Evolutionary conservation across 2,888 invertebrate genomes (phyloP).

Genomic region (Cancer borealis): DNA sequence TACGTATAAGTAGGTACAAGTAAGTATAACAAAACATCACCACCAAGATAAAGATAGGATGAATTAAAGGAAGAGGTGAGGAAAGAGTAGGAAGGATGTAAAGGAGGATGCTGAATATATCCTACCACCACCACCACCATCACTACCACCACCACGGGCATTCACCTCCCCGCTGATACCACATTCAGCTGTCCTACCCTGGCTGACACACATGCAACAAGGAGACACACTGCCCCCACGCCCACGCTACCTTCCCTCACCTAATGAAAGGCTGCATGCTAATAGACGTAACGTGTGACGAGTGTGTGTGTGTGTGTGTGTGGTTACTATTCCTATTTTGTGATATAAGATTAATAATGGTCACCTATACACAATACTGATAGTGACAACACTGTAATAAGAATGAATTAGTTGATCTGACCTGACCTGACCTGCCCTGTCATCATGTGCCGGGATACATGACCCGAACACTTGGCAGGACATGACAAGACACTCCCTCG

Average conservation of each 20-base stretch:
- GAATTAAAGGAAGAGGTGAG: neutral
- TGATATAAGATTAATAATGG: neutral
- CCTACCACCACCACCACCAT: neutral
- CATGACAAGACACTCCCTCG: neutral
- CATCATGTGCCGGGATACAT: neutral
- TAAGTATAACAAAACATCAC: neutral
- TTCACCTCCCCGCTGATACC: neutral
- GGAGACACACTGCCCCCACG: neutral
- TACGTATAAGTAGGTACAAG: neutral
- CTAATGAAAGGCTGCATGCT: neutral
- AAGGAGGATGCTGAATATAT: neutral
- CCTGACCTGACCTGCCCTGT: neutral
- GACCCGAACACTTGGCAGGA: neutral
- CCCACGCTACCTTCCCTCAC: neutral
- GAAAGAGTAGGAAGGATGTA: neutral
- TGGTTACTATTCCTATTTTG: neutral
- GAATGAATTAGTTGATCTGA: neutral
- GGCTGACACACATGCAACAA: neutral
- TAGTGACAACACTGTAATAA: neutral
- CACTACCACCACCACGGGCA: neutral
- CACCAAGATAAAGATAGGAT: neutral
- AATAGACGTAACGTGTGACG: neutral
- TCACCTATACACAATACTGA: neutral
- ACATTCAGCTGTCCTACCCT: neutral
- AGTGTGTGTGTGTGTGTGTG: neutral